These are phyloP conservation scores for Coranthus polyacanthus DNA, from an alignment of 2,797 vertebrate genomes.

Conservation along the genomic window DNA sequence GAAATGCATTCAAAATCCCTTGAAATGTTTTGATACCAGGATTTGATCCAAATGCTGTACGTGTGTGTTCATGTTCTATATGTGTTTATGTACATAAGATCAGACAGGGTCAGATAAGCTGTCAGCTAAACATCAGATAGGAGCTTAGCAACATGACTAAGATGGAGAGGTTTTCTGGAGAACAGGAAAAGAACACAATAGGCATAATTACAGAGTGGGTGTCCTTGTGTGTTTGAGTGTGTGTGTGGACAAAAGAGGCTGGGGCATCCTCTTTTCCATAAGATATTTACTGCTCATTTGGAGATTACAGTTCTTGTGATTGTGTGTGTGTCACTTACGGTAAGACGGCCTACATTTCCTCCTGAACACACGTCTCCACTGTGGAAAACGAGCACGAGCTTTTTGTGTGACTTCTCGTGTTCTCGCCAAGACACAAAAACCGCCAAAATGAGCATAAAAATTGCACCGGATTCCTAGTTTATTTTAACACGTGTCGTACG, in stretches of 20 bases:
- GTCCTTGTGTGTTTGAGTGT: slow-evolving; percentile 24
- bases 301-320: slow-evolving; percentile 29
- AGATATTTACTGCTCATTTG: slow-evolving; percentile 42
- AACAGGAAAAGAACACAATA: slow-evolving; percentile 73
- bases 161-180: slow-evolving; percentile 48
- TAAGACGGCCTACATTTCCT: slow-evolving; percentile 47
- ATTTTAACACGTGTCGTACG: slow-evolving; percentile 29
- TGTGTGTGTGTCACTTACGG: slow-evolving; percentile 35
- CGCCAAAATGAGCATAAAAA: slow-evolving; percentile 14
- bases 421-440: slow-evolving; percentile 18
- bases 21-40: slow-evolving; percentile 29
- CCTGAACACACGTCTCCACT: slow-evolving; percentile 9
- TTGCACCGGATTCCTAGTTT: slow-evolving; percentile 30
- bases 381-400: slow-evolving; percentile 50
- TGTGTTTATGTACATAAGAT: slow-evolving; percentile 57
- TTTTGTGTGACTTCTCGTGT: slow-evolving; percentile 25
- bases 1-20: slow-evolving; percentile 31
- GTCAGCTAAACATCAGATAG: slow-evolving; percentile 63
- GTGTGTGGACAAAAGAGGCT: slow-evolving; percentile 1
- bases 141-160: slow-evolving; percentile 43
- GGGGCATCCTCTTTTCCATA: slow-evolving; percentile 42
- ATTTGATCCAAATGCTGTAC: slow-evolving; percentile 22
- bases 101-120: slow-evolving; percentile 68
- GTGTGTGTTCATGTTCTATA: slow-evolving; percentile 21
- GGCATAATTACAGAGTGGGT: slow-evolving; percentile 67